Base-by-base conservation (phyloP, 2,113 vertebrate species). In the Pygoscelis antarcticus region DNA sequence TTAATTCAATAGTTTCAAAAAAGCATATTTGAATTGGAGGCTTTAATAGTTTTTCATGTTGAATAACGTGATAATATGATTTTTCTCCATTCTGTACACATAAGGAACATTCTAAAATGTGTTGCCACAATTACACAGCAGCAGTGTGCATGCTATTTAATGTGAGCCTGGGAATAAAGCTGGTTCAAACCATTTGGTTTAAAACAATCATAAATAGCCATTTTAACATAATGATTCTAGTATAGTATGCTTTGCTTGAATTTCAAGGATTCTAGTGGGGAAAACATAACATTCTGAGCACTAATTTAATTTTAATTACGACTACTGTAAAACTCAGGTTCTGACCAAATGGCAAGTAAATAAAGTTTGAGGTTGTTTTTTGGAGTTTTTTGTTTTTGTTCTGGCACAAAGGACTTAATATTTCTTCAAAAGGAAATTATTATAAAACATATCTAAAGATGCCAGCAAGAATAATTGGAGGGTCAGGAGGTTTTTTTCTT, bases 381-480 rank as follows among this genome's bases (percentile, higher is more conserved):
- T 3, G 5, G n/a, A 44, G 29, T 19, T 36, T 27, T 40, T 83
- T 57, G 6, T 6, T 94, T 72, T 60, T 87, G 14, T 70, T 88
- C 54, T 83, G 46, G 46, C 32, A 82, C 29, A 49, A 95, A 95
- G 52, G 13, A 46, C 71, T 92, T 46, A 5, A 52, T 60, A 80
- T 46, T 86, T 96, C 75, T 74, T 34, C n/a, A 64, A 82, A 91
- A 82, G 22, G 25, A 96, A 95, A 96, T 83, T 68, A 89, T 84
- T 87, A 61, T 42, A 49, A 69, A 93, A 82, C 84, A 58, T 46
- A 78, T 83, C 66, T 69, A n/a, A 97, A 97, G 93, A 93, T 97
- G 86, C 70, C 94, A 97, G 44, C 60, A 87, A 92, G 94, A 95
- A 92, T 93, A 97, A 96, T 72, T 90, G 78, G 54, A 96, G 57